phyloP scores from a whole-genome alignment of 1,140 invertebrate species.

The Drosophila miranda region DNA sequence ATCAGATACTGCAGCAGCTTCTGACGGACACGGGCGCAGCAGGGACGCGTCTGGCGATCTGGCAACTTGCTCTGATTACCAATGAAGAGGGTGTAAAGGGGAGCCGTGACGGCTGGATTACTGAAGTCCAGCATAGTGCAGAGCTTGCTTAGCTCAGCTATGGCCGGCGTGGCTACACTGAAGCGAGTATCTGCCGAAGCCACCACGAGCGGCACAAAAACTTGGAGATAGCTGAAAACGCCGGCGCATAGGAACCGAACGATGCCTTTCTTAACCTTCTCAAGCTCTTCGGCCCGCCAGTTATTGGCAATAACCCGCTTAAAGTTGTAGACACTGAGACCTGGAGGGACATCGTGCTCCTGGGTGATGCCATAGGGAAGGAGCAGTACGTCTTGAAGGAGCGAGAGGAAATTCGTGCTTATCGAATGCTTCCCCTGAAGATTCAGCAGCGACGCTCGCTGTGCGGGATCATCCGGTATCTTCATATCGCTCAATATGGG shows the following conservation, averaged over 20 bases:
- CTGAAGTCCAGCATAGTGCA: constrained; percentile 90
- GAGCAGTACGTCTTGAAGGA: constrained; percentile 92
- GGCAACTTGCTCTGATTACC: constrained; percentile 84
- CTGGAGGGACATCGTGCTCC: constrained; percentile 86
- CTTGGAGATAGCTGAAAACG: constrained; percentile 89
- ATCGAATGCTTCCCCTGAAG: constrained; percentile 82
- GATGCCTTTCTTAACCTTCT: constrained; percentile 91
- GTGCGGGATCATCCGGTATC: constrained; percentile 86
- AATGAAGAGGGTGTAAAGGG: constrained; percentile 90
- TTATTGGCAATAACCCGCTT: constrained; percentile 90
- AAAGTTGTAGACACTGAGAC: constrained; percentile 90
- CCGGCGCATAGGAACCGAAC: constrained; percentile 91
- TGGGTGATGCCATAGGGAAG: constrained; percentile 86
- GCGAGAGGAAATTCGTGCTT: constrained; percentile 87
- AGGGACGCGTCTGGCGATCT: constrained; percentile 88
- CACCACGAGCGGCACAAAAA: constrained; percentile 90
- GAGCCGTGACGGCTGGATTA: constrained; percentile 86
- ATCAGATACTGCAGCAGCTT: constrained; percentile 93
- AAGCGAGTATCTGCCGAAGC: constrained; percentile 93
- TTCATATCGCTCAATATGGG: constrained; percentile 89
- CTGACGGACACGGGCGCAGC: constrained; percentile 90
- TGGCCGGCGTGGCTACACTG: constrained; percentile 79
- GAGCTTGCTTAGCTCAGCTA: constrained; percentile 76
- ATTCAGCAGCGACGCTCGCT: constrained; percentile 85
- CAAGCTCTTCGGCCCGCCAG: constrained; percentile 91